Conservation (phyloP, 2,797 vertebrate genomes). For the Danio albolineatus region DNA sequence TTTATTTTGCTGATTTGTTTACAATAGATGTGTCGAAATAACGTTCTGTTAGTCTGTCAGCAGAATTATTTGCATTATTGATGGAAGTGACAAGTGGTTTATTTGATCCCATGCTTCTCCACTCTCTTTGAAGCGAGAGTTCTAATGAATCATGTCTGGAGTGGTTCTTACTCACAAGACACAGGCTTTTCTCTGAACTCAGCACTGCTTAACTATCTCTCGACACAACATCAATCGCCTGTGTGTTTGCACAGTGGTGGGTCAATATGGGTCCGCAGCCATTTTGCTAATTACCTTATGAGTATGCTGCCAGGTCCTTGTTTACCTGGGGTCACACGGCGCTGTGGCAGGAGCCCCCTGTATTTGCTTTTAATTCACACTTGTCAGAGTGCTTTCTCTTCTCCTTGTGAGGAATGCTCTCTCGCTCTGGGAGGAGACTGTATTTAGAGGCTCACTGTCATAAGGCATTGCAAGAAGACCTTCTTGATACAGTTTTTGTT, state of each 20-base stretch:
- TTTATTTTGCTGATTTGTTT: too few species aligned
- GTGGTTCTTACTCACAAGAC: conserved; percentile 13
- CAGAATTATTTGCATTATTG: too few species aligned
- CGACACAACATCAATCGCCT: conserved; percentile 16
- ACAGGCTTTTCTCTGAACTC: conserved; percentile 22
- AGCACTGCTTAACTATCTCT: conserved; percentile 15
- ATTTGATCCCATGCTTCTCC: conserved; percentile 9
- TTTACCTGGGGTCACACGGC: conserved; percentile 43
- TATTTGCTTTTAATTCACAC: conserved; percentile 81
- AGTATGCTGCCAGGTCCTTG: conserved; percentile 24
- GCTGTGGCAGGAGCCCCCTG: conserved; percentile 32
- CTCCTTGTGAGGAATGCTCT: conserved; percentile 75
- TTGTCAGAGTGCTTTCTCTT: conserved; percentile 67
- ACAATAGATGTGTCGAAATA: too few species aligned
- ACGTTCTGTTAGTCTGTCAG: too few species aligned
- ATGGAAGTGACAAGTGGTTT: not conserved
- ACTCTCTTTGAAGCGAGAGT: conserved; percentile 13
- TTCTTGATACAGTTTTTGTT: not conserved
- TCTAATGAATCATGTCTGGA: conserved; percentile 34
- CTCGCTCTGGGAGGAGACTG: conserved; percentile 60
- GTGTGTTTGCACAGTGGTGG: conserved; percentile 22
- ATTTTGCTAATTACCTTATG: conserved; percentile 28
- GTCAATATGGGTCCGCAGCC: not conserved
- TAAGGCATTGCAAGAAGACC: conserved; percentile 18
- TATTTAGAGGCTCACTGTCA: conserved; percentile 63